Percentiles rank a stretch among this genome's conserved stretches.
Conservation (phyloP, 2,113 vertebrate species). For the Leucoraja erinaceus region DNA sequence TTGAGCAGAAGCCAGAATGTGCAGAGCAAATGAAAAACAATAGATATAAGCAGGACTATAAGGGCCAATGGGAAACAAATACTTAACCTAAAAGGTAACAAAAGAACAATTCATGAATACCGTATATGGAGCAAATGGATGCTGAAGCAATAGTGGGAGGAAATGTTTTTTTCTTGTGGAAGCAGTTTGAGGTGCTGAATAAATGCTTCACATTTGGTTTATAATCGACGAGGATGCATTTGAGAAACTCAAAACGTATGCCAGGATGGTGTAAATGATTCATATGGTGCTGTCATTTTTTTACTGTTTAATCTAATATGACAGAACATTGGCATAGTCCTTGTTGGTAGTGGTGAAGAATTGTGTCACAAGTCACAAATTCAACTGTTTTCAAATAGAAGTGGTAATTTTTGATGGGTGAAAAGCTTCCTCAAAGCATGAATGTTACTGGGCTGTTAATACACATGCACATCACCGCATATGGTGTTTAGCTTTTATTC, state of each 20-base stretch:
- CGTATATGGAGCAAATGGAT: neutral
- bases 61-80: neutral
- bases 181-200: neutral
- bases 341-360: neutral
- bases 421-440: neutral
- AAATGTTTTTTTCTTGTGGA: neutral
- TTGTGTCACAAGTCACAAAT: neutral
- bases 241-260: neutral
- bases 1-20: neutral
- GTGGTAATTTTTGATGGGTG: neutral
- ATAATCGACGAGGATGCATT: neutral
- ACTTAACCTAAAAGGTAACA: neutral
- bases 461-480: neutral
- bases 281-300: neutral
- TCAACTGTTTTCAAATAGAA: neutral
- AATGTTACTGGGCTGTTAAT: neutral
- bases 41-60: neutral
- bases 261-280: neutral
- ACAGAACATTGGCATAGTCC: neutral
- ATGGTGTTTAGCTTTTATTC: neutral
- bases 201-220: neutral
- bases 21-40: neutral
- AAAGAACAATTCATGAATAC: neutral
- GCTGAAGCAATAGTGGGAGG: neutral
- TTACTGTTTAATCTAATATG: too few relatives aligned